Percentiles rank a stretch among this genome's conserved stretches.
These are phyloP conservation scores for Rhinophrynus dorsalis DNA, from an alignment of 2,797 vertebrate genomes.

Conservation along the genomic window DNA sequence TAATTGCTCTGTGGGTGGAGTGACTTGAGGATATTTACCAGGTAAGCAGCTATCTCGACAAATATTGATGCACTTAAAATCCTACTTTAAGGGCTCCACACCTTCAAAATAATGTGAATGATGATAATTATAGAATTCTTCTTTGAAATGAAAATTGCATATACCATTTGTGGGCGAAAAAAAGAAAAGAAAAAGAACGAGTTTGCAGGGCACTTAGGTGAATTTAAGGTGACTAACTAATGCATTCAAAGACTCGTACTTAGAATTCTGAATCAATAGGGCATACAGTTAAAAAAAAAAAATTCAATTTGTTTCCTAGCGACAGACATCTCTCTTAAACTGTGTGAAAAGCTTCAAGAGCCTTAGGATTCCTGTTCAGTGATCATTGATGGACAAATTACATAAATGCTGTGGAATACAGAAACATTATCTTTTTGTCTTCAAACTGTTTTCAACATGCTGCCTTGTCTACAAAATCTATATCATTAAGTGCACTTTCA, in stretches of 20 bases:
- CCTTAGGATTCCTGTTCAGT: slow-evolving; percentile 1
- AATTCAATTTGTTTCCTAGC: slow-evolving; percentile 30
- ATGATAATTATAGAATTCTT: no score
- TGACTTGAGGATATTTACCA: no score
- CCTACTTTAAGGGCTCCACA: no score
- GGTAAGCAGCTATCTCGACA: no score
- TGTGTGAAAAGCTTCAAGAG: slow-evolving; percentile 1
- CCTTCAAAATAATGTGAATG: no score
- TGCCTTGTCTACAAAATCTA: neutral
- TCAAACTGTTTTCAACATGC: neutral
- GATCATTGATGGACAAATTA: slow-evolving; percentile 12
- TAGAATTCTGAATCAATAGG: slow-evolving; percentile 19
- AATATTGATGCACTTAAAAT: no score
- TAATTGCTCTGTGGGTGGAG: no score
- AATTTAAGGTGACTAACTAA: neutral
- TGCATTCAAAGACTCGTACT: neutral
- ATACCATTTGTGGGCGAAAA: no score
- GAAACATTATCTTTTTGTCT: slow-evolving; percentile 7
- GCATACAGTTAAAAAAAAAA: neutral
- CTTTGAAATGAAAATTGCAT: no score
- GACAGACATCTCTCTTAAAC: slow-evolving; percentile 21
- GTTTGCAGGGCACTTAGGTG: no score
- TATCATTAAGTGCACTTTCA: slow-evolving; percentile 8
- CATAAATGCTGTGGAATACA: neutral
- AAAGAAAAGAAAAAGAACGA: no score